Evolutionary conservation across 1,140 invertebrate species (phyloP), one percentile per base, ranked within the genome.

Genomic region (Trichogramma pretiosum): DNA sequence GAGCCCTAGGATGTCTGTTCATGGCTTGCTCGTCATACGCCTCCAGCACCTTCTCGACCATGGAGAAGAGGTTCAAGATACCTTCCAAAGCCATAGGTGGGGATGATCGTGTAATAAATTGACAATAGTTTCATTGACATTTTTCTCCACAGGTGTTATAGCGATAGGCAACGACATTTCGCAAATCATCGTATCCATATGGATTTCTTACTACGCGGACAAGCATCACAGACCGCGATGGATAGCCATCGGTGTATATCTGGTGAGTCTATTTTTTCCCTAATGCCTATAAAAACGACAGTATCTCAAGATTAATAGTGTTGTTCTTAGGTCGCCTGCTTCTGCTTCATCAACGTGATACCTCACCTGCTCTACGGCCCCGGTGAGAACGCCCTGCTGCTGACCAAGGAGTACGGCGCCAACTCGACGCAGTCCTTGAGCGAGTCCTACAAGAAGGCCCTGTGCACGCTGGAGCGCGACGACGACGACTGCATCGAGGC

Each of bases 11-110:
- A 2, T 80, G 83, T 52, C 75, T 84, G 36, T 84, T 85, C 55
- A 79, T 79, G n/a, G 83, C 85, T 48, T 78, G 81, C 48, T 86
- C 81, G 56, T 77, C 83, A 2, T 89, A 89, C 59, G 84, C 84
- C 49, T 83, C 83, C 56, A 84, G 83, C 9, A 85, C 82, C 5
- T 80, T 88, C 33, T 85, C 84, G 23, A 89, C 85, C 1, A 71
- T 89, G 21, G 85, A 89, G 61, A 88, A 88, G 58, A 73, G 85
- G 52, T 89, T 85, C 60, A 85, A 84, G 57, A 86, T 88, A 57
- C 81, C 83, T 1, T 85, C 82, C 8, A 78, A 80, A 63, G 83
- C 81, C 24, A 83, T 82, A 42, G 85, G 83, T 81, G 62, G 70
- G 64, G 23, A 40, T 19, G 39, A 28, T 28, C 9, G 18, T 28